Percentiles rank a stretch among this genome's conserved stretches.
Evolutionary conservation across 2,888 invertebrate species (phyloP).

Genomic region (Melolontha melolontha): DNA sequence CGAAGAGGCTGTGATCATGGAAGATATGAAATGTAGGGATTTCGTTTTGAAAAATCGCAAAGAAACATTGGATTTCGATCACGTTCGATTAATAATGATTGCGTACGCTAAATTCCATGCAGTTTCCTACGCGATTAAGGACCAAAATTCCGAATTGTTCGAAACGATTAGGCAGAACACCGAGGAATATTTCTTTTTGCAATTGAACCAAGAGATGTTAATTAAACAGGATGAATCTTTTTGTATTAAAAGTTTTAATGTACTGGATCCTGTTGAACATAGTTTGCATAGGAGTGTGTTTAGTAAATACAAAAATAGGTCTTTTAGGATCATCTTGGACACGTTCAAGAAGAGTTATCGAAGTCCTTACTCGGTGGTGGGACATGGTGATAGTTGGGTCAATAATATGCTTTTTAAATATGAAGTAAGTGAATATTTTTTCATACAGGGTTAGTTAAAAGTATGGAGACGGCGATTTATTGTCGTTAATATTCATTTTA

Average conservation of each 20-base stretch:
- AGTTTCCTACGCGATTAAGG: constrained; percentile 53
- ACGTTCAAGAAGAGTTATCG: not conserved
- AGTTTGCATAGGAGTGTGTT: constrained; percentile 36
- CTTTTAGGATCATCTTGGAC: not conserved
- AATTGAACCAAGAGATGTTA: no score
- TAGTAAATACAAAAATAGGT: constrained; percentile 15
- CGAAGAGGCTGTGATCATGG: constrained; percentile 51
- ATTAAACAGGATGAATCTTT: no score
- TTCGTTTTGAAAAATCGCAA: constrained; percentile 49
- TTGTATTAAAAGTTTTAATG: not conserved
- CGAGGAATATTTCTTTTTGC: constrained; percentile 30
- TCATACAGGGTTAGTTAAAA: no score
- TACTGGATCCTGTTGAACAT: constrained; percentile 40
- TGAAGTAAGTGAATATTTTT: not conserved
- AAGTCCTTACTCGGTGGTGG: not conserved
- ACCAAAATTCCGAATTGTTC: constrained; percentile 51
- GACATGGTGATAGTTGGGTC: constrained; percentile 12
- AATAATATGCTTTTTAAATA: constrained; percentile 15
- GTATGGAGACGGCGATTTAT: no score
- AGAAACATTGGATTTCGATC: constrained; percentile 52
- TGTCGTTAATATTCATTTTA: no score
- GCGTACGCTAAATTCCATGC: constrained; percentile 55
- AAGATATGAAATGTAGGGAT: constrained; percentile 52
- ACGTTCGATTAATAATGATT: constrained; percentile 51
- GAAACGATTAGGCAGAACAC: constrained; percentile 45